Percentiles rank a stretch among this genome's conserved stretches.
Evolutionary conservation across 2,888 invertebrate genomes (phyloP).

Genomic region (Aromia moschata): DNA sequence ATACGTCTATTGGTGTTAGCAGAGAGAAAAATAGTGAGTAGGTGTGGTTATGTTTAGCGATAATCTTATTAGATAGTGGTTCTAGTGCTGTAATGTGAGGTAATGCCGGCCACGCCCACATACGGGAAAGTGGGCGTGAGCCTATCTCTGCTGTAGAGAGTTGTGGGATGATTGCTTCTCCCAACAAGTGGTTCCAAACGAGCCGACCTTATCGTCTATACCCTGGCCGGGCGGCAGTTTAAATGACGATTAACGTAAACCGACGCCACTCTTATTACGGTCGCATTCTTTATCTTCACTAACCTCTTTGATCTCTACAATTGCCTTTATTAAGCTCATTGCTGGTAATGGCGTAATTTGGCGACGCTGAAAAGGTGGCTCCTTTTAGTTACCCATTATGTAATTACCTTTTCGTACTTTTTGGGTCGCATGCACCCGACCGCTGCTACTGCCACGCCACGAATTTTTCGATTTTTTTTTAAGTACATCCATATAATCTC

Average conservation of each 20-base stretch:
- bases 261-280: conserved; percentile 59
- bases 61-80: too few relatives aligned
- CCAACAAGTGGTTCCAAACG: conserved; percentile 9
- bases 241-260: conserved; percentile 31
- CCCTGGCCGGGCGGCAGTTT: conserved; percentile 11
- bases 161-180: too few relatives aligned
- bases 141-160: too few relatives aligned
- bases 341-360: conserved; percentile 49
- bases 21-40: too few relatives aligned
- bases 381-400: conserved; percentile 24
- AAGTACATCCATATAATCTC: too few relatives aligned
- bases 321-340: conserved; percentile 46
- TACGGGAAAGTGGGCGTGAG: too few relatives aligned
- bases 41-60: too few relatives aligned
- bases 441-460: too few relatives aligned
- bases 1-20: too few relatives aligned
- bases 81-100: too few relatives aligned
- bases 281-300: conserved; percentile 55
- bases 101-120: too few relatives aligned
- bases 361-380: conserved; percentile 39
- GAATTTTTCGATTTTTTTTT: too few relatives aligned
- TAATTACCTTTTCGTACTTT: conserved; percentile 17
- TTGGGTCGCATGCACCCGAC: conserved; percentile 12
- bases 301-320: conserved; percentile 57
- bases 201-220: not conserved